Base-by-base conservation (phyloP, 92 coral and sea anemone species). In the Pocillopora meandrina region DNA sequence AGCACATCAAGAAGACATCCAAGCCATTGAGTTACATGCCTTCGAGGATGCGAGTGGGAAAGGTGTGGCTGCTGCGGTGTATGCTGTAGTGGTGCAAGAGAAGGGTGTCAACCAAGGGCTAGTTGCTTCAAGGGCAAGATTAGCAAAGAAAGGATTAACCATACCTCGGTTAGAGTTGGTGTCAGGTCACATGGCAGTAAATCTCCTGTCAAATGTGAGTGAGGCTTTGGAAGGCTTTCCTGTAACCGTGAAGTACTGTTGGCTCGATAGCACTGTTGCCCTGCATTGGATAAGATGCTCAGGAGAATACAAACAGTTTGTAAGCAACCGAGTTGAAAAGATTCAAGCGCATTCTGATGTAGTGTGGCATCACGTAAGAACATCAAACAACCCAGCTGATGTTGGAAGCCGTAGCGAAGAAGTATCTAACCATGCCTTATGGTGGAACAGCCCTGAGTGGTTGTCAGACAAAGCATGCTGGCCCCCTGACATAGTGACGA, bases 41-140 rank as follows among this genome's bases (percentile, higher is more conserved):
- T 78, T 62, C 23, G 15, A 21, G 10, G 79, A 76, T 34, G 65
- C 81, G 26, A 76, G 49, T 7, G 0, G 49, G 7, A 42, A 42
- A 42, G 49, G 49, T 7, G 5, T 42, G 49, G 49, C 49, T 15
- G 20, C 67, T 33, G 65, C 19, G 1, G 81, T 56, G 66, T 59
- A 63, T 76, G 81, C 81, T 63, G 81, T 76, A 76, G 75, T 35
- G 15, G 58, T 71, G n/a, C 75, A 71, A 36, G 75, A 71, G 75
- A 36, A 11, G n/a, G 75, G 75, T 71, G 75, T 71, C 33, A 72
- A 72, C 76, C 76, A 72, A 72, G 76, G 31, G 10, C 76, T 72
- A 36, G 59, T 42, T 13, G 59, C 59, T 35, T 72, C 59, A 72
- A 72, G 60, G 59, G 75, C 75, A 17, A 71, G 75, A 71, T 71